Evolutionary conservation across 2,888 invertebrate species (phyloP), one percentile per base, ranked within the genome.

Genomic region (Nephrotoma guestfalica): DNA sequence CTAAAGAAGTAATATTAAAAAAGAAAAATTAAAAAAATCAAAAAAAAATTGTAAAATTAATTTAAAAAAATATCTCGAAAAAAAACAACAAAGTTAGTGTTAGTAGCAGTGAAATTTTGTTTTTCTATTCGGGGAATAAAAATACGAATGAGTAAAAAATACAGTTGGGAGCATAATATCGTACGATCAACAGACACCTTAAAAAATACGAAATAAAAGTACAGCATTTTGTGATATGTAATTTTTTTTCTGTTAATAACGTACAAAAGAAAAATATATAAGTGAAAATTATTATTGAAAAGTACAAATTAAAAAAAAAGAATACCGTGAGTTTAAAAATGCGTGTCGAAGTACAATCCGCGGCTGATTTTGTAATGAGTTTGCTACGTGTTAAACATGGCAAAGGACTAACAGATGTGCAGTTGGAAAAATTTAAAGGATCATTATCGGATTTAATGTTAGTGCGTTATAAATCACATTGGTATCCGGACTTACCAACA

Each of bases 401-500:
- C 43, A 87, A 87, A 13, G 45, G 86, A 86, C 83, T 88, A 86
- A 86, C 87, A 43, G 87, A 87, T 85, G 86, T 57, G 89, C 92
- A 92, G 89, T 88, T 93, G 88, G 91, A 92, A 86, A 90, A 91
- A 88, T 93, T 93, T 89, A 91, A 92, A 87, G 90, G 89, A 87
- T 91, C 91, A 86, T 89, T 93, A 87, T 90, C 91, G 85, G 91
- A 92, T 88, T 89, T 92, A 87, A 88, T 93, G 87, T 90, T 90
- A 13, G 90, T 91, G 87, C 92, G 93, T 87, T 94, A 94, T 89
- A 90, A 94, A 90, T 93, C 94, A 90, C 95, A 95, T 90, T 95
- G 95, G 95, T 95, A 95, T 90, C 95, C 95, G 41, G 94, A 95
- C 88, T 93, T 93, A 89, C 95, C 95, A 85, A 93, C 93, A 89